Evolutionary conservation across 2,113 vertebrate species (phyloP), one percentile per base, ranked within the genome.

Genomic region (Rutilus rutilus): DNA sequence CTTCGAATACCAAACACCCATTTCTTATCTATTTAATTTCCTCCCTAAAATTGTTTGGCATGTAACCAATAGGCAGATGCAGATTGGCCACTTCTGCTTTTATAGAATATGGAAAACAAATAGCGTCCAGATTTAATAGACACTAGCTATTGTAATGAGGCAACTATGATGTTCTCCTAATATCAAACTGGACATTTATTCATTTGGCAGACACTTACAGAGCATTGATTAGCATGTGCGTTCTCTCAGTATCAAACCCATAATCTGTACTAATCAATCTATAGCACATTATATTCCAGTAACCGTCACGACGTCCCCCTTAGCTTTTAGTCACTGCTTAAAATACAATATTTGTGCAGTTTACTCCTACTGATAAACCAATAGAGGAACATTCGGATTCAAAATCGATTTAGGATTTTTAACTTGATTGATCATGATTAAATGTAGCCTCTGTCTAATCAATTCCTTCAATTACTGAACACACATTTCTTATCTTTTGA

Each of bases 401-500:
- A 30, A 64, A 47, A 17, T 17, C 14, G 5, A 17, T 80, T 80
- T 5, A 47, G 39, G 3, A 17, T 60, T 60, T 11, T 65, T 64
- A 6, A 79, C 15, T 45, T 64, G 30, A 47, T 30, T 11, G 39
- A 80, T 80, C n/a, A 30, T 64, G n/a, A 47, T 45, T 62, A 80
- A 80, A 80, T 11, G 15, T 47, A 64, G 59, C 59, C 5, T 62
- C 54, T 42, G 14, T 45, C 62, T 27, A 64, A 80, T 80, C 78
- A 80, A 80, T 45, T 64, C 23, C 6, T 80, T 64, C 36, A 80
- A 80, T 47, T 47, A 80, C n/a, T 9, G 15, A 80, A 80, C n/a
- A 27, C 39, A 11, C 57, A 21, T 80, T 76, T 45, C 36, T 45
- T n/a, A 62, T 64, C 14, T 47, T 27, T 45, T 45, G 64, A 60